A percentile compares a stretch with the other conserved stretches of the same genome.
Conservation (phyloP, 2,113 vertebrate species). For the Sylvietta virens region DNA sequence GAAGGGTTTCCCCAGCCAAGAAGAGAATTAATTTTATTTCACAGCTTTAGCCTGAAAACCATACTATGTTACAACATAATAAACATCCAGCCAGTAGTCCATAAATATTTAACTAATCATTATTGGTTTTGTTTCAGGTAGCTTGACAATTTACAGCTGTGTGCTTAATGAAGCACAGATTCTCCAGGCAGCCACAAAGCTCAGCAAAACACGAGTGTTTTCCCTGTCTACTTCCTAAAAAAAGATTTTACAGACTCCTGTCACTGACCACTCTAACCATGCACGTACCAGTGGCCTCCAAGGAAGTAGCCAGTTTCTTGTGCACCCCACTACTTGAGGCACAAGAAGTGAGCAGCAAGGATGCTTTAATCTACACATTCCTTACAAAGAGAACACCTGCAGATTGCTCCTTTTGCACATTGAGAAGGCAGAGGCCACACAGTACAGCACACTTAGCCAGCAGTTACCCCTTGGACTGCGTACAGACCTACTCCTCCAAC, state of each 20-base stretch:
- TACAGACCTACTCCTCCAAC: background rate
- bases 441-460: accelerated
- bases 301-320: accelerated
- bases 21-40: background rate
- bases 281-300: accelerated
- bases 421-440: background rate
- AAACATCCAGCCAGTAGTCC: background rate
- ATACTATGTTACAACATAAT: background rate
- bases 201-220: background rate
- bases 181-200: background rate
- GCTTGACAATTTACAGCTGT: background rate
- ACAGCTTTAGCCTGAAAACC: background rate
- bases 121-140: background rate
- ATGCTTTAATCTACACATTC: background rate
- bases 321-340: background rate
- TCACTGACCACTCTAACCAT: background rate
- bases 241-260: background rate
- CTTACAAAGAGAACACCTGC: background rate
- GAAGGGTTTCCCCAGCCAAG: background rate
- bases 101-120: background rate
- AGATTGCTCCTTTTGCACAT: background rate
- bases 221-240: background rate
- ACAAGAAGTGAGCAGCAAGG: background rate
- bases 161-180: background rate
- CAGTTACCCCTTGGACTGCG: background rate